A percentile compares a stretch with the other conserved stretches of the same genome.
phyloP scores from a whole-genome alignment of 2,113 vertebrate species.

The Corythornis madagascariensis region DNA sequence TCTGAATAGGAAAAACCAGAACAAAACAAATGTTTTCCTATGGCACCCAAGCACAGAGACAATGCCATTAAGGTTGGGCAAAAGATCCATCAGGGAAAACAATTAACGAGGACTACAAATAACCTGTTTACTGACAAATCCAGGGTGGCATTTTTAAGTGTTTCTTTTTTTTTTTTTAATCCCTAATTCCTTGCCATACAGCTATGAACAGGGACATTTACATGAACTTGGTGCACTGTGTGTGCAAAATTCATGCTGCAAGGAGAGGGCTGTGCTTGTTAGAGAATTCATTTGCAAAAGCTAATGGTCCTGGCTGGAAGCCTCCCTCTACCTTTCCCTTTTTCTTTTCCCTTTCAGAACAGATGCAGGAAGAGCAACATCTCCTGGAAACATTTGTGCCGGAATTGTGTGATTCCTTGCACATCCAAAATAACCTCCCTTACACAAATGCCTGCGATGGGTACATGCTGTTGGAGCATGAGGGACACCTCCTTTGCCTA shows the following conservation, averaged over 20 bases:
- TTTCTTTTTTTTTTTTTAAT: neutral
- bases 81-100: neutral
- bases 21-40: neutral
- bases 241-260: neutral
- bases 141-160: neutral
- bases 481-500: neutral
- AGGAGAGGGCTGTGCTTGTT: neutral
- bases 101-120: neutral
- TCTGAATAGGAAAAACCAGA: neutral
- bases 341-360: neutral
- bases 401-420: neutral
- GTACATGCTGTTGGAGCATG: neutral
- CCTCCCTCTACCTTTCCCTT: neutral
- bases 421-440: constrained; percentile 36
- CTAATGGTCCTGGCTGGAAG: neutral
- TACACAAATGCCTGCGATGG: neutral
- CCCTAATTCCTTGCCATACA: neutral
- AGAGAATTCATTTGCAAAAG: neutral
- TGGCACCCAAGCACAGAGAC: neutral
- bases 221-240: neutral
- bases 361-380: constrained; percentile 20
- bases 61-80: neutral
- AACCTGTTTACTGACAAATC: neutral
- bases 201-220: neutral
- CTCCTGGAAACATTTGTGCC: constrained; percentile 28